Evolutionary conservation across 1,140 invertebrate species (phyloP), one percentile per base, ranked within the genome.

Genomic region (Psilanteris sp.): DNA sequence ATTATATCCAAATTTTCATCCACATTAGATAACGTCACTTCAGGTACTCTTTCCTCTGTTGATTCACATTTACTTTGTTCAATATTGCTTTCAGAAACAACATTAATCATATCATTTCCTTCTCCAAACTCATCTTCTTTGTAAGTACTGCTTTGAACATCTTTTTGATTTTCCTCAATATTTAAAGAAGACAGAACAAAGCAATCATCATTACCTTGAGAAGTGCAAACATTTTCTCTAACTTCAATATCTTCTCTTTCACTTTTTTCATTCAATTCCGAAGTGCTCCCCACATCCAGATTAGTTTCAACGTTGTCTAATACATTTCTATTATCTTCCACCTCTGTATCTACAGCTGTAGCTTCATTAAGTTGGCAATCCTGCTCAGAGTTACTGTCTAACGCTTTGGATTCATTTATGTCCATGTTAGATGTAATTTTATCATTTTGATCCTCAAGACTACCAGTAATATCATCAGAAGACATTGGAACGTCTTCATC

Each of bases 41-140:
- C 18, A 4, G 70, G 5, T 16, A 27, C 2, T 8, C 31, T 18
- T 26, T 71, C 46, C 11, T 57, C 16, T 0, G 20, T 59, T 0
- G 44, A 50, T 18, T 46, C 54, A 31, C 36, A 70, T 8, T 10
- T 41, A 32, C 66, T 32, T 11, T 46, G 29, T 4, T 44, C 26
- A n/a, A 62, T 31, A 15, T 62, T 52, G n/a, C 55, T 66, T 20
- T 75, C 71, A 0, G 67, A 61, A 20, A 71, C 39, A 36, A 71
- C 15, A 24, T 71, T 71, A 5, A 61, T 55, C 1, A 13, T 4
- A 16, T 39, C 62, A 8, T 55, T 10, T 20, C 14, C n/a, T 3
- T 11, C 20, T 5, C 8, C 31, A 13, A 2, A 26, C 13, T 18
- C 32, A 0, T 13, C 46, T 10, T 41, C 32, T 13, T 4, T 11